Conservation (phyloP, 2,113 vertebrate species). For the Holacanthus passer region DNA sequence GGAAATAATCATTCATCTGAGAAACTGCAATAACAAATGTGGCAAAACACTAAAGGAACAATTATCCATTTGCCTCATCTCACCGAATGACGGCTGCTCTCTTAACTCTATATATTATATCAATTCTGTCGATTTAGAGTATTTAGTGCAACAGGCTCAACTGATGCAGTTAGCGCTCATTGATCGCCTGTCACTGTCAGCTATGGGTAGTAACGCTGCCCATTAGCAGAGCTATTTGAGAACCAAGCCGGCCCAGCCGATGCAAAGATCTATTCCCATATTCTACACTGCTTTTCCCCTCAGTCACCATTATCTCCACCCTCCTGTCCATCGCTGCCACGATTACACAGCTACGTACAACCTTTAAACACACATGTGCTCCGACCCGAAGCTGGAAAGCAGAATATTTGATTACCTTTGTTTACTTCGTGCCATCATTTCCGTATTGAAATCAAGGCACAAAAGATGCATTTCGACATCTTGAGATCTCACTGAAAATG, state of each 20-base stretch:
- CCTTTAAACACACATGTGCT: neutral
- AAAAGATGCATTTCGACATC: neutral
- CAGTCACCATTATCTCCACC: neutral
- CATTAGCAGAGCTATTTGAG: conserved; percentile 1
- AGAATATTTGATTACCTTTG: neutral
- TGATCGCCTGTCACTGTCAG: conserved; percentile 52
- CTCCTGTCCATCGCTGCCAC: neutral
- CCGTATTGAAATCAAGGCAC: neutral
- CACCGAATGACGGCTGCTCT: conserved; percentile 13
- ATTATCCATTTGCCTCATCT: conserved; percentile 38
- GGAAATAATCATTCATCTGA: conserved; percentile 11
- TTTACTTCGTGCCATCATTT: neutral
- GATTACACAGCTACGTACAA: neutral
- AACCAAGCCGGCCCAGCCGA: neutral
- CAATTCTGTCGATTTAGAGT: conserved; percentile 13
- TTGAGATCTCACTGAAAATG: neutral
- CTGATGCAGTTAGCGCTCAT: conserved; percentile 40
- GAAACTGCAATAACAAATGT: conserved; percentile 17
- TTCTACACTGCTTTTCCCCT: neutral
- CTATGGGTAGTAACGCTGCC: conserved; percentile 2
- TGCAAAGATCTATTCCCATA: conserved; percentile 17
- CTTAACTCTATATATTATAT: conserved; percentile 14
- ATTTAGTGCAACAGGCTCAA: conserved; percentile 33
- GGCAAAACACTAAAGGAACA: conserved; percentile 3
- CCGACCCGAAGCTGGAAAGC: neutral